phyloP scores from a whole-genome alignment of 1,140 invertebrate species.

The Globodera rostochiensis region DNA sequence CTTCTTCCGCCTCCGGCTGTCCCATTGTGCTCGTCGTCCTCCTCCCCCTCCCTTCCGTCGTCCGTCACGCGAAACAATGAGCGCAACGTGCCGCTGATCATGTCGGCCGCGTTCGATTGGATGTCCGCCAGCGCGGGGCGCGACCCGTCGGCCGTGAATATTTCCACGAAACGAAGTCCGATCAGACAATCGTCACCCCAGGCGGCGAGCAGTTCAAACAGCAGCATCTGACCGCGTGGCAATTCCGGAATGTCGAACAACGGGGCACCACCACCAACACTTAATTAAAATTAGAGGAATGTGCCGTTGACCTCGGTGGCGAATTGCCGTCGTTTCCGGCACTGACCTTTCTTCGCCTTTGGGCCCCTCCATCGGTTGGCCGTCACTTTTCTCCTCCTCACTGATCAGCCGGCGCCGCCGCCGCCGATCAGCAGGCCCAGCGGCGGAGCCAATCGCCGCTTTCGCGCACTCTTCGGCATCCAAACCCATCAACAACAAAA shows the following conservation, averaged over 20 bases:
- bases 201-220: slow-evolving; percentile 73
- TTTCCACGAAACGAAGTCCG: slow-evolving; percentile 79
- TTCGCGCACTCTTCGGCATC: too few relatives aligned
- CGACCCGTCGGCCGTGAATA: slow-evolving; percentile 74
- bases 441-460: too few relatives aligned
- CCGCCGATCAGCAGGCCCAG: neutral
- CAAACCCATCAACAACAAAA: too few relatives aligned
- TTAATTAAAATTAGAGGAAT: neutral
- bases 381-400: neutral
- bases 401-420: neutral
- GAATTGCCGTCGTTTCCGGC: too few relatives aligned
- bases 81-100: slow-evolving; percentile 14
- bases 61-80: neutral
- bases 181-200: slow-evolving; percentile 83
- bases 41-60: neutral
- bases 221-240: slow-evolving; percentile 40
- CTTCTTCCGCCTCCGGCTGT: neutral
- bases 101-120: slow-evolving; percentile 15
- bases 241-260: slow-evolving; percentile 44
- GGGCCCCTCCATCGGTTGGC: neutral
- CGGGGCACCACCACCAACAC: neutral
- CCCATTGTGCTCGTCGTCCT: neutral
- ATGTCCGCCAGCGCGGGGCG: slow-evolving; percentile 64
- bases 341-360: neutral
- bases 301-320: too few relatives aligned